Evolutionary conservation across 2,797 vertebrate genomes (phyloP).

Genomic region (Cottoperca gobio): DNA sequence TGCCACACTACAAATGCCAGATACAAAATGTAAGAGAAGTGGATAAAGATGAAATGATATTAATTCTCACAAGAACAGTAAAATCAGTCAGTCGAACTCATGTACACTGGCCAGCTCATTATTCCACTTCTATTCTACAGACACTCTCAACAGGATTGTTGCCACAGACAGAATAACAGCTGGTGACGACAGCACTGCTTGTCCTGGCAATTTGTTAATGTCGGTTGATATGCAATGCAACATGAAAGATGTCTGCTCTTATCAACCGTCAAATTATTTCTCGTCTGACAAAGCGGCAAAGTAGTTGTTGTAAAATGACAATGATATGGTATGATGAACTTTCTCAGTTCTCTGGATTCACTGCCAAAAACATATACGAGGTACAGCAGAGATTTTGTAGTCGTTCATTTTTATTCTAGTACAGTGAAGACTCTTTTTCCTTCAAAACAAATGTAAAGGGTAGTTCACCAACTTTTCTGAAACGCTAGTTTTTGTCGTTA

Average conservation of each 20-base stretch:
- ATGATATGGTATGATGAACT: neutral
- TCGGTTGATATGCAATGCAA: slow-evolving; percentile 3
- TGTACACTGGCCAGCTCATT: neutral
- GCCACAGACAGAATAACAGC: slow-evolving; percentile 23
- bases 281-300: neutral
- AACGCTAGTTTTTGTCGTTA: neutral
- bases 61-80: neutral
- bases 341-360: neutral
- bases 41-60: neutral
- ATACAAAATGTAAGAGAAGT: neutral
- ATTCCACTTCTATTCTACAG: neutral
- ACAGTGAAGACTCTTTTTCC: neutral
- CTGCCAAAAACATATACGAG: neutral
- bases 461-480: neutral
- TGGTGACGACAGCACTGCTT: slow-evolving; percentile 6
- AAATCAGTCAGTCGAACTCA: neutral
- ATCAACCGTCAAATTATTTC: neutral
- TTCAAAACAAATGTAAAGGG: neutral
- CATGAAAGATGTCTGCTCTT: neutral
- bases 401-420: neutral
- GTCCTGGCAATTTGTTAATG: slow-evolving; percentile 20
- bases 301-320: neutral
- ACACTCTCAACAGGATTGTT: slow-evolving; percentile 1
- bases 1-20: no score
- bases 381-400: neutral